A percentile compares a stretch with the other conserved stretches of the same genome.
Conservation (phyloP, 2,888 invertebrate genomes). For the Apoda limacodes region DNA sequence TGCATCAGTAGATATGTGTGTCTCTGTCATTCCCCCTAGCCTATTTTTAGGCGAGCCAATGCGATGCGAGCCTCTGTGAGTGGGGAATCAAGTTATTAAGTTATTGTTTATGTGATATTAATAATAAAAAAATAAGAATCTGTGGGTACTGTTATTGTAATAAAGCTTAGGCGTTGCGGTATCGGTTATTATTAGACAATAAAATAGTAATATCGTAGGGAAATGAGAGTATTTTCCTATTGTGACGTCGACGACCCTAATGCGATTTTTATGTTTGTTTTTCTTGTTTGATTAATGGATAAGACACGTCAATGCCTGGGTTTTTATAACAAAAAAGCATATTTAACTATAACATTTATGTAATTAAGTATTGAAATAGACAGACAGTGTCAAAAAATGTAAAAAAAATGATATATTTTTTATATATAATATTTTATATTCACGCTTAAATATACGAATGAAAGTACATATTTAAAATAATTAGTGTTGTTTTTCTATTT, state of each 20-base stretch:
- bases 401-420: no score
- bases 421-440: no score
- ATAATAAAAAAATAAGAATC: conserved; percentile 60
- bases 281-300: conserved; percentile 28
- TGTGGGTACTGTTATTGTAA: conserved; percentile 44
- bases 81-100: conserved; percentile 63
- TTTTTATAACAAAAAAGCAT: no score
- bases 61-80: conserved; percentile 49
- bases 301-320: no score
- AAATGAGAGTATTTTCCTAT: conserved; percentile 51
- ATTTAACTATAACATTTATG: no score
- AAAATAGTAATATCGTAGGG: conserved; percentile 40
- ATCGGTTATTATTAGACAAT: conserved; percentile 44
- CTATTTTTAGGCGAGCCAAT: conserved; percentile 63
- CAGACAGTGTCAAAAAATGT: no score
- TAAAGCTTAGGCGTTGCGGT: conserved; percentile 37
- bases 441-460: no score
- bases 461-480: no score
- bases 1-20: conserved; percentile 30
- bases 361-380: no score
- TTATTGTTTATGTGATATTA: conserved; percentile 67
- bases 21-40: conserved; percentile 54
- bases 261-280: conserved; percentile 47
- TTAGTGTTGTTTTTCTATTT: no score
- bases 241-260: conserved; percentile 33